These are phyloP conservation scores for Salvelinus fontinalis DNA, from an alignment of 2,113 vertebrate genomes.

Conservation along the genomic window DNA sequence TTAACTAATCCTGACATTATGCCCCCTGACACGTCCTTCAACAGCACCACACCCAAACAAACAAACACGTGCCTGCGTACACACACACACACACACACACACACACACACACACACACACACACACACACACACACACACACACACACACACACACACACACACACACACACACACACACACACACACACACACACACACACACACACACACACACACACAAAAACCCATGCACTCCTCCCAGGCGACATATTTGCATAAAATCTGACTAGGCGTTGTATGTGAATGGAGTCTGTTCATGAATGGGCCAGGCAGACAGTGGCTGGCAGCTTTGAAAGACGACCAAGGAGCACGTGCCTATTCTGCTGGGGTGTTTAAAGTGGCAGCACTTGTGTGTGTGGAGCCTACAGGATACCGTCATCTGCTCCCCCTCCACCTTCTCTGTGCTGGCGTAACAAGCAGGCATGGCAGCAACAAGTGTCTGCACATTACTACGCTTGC, in stretches of 20 bases:
- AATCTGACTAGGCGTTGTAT: conserved; percentile 68
- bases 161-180: conserved; percentile 17
- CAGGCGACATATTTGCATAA: conserved; percentile 66
- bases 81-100: conserved; percentile 22
- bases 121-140: conserved; percentile 29
- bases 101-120: conserved; percentile 25
- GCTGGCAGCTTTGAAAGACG: conserved; percentile 55
- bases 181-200: not conserved
- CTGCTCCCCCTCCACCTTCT: conserved; percentile 39
- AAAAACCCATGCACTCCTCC: conserved; percentile 36
- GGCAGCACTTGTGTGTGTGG: conserved; percentile 47
- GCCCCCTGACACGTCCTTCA: conserved; percentile 7
- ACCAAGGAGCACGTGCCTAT: conserved; percentile 48
- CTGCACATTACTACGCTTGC: conserved; percentile 73
- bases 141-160: conserved; percentile 23
- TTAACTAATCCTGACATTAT: conserved; percentile 26
- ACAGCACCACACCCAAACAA: not conserved
- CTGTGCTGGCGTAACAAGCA: conserved; percentile 67
- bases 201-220: conserved; percentile 20
- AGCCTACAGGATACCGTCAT: conserved; percentile 62
- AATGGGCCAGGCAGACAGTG: conserved; percentile 53
- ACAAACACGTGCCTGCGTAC: not conserved
- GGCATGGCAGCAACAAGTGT: conserved; percentile 78
- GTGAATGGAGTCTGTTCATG: conserved; percentile 70
- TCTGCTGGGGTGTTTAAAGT: conserved; percentile 52